phyloP scores from a whole-genome alignment of 2,797 vertebrate species.

The Scyliorhinus canicula region DNA sequence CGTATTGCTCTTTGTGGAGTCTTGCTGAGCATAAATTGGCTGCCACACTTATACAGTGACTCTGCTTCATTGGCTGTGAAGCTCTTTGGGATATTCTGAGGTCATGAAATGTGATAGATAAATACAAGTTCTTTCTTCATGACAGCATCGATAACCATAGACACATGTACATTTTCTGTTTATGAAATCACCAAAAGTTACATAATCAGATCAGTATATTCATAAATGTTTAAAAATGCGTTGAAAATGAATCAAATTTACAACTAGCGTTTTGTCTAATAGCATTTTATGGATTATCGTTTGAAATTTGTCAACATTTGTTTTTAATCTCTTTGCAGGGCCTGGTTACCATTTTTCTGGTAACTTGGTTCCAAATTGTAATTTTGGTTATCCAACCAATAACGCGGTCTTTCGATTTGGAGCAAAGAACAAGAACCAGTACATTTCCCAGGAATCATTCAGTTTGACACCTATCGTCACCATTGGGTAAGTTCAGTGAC shows the following conservation, averaged over 20 bases:
- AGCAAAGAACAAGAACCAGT: neutral
- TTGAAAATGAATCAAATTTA: neutral
- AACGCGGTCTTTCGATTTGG: neutral
- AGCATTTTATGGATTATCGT: neutral
- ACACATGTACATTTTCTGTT: neutral
- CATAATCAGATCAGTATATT: neutral
- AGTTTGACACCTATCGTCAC: neutral
- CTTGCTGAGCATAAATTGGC: too few species aligned
- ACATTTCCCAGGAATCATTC: neutral
- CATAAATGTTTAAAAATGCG: neutral
- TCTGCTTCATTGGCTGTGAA: too few species aligned
- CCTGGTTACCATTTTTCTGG: conserved; percentile 25
- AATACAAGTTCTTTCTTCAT: neutral
- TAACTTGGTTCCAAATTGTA: conserved; percentile 11
- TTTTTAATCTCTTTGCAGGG: conserved; percentile 7
- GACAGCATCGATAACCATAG: neutral
- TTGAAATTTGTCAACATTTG: neutral
- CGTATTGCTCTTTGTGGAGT: too few species aligned
- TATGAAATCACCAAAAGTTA: neutral
- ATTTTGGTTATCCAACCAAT: conserved; percentile 7
- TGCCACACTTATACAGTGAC: too few species aligned
- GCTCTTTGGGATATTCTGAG: too few species aligned
- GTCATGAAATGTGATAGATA: too few species aligned
- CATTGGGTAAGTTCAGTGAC: neutral
- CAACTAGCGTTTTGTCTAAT: neutral